Conservation (phyloP, 2,888 invertebrate species). For the Labia minor region DNA sequence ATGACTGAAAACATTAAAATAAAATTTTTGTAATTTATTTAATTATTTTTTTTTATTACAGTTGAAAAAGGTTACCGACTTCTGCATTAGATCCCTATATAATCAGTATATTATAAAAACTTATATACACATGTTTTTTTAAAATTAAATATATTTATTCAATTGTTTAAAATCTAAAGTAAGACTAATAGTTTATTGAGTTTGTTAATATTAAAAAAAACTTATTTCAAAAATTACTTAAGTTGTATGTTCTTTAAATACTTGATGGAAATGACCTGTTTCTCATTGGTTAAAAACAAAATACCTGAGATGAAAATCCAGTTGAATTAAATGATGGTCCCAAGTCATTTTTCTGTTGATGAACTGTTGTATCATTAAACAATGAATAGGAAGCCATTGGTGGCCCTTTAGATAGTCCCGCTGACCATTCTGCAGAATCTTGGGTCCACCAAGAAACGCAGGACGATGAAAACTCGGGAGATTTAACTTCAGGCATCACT, state of each 20-base stretch:
- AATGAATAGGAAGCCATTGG: background rate
- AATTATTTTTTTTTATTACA: background rate
- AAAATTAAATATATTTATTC: background rate
- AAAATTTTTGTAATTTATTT: background rate
- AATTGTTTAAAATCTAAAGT: too few species aligned
- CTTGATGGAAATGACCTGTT: too few species aligned
- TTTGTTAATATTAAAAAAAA: too few species aligned
- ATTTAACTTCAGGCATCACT: background rate
- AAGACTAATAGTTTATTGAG: too few species aligned
- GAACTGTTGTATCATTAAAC: background rate
- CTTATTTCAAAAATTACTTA: too few species aligned
- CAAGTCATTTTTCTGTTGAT: background rate
- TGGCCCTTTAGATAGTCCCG: background rate
- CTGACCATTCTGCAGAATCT: background rate
- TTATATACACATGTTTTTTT: background rate
- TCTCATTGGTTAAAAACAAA: too few species aligned
- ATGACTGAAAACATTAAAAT: conserved; percentile 46
- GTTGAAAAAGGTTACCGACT: too few species aligned
- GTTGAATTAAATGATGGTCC: background rate
- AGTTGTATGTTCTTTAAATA: too few species aligned
- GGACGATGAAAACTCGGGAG: conserved; percentile 14
- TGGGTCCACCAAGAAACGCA: conserved; percentile 18
- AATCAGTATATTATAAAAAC: background rate
- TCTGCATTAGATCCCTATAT: background rate
- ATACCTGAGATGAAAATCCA: too few species aligned